Percentiles rank a stretch among this genome's conserved stretches.
Evolutionary conservation across 2,113 vertebrate genomes (phyloP).

Genomic region (Charadrius vociferus): DNA sequence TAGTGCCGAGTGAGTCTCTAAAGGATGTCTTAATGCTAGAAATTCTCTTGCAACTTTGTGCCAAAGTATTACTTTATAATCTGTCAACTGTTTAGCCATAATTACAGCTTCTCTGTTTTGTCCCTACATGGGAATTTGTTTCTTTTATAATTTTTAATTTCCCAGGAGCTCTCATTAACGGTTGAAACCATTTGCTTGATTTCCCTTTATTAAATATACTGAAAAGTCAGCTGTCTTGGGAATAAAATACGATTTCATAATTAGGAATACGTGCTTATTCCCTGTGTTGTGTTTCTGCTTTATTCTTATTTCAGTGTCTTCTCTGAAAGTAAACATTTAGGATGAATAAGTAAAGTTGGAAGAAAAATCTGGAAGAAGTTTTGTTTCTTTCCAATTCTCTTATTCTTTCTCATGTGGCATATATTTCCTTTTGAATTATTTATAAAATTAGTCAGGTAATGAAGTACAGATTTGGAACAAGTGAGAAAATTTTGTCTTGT

Average conservation of each 20-base stretch:
- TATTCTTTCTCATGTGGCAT: background rate
- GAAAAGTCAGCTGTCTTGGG: constrained; percentile 31
- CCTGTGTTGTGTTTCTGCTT: background rate
- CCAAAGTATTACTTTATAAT: background rate
- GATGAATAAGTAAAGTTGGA: background rate
- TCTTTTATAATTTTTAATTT: constrained; percentile 47
- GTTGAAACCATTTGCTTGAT: constrained; percentile 50
- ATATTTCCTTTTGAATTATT: background rate
- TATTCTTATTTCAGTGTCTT: background rate
- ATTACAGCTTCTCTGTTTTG: constrained; percentile 35
- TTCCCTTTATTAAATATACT: constrained; percentile 55
- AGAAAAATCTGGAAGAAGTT: no score
- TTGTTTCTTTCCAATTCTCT: background rate
- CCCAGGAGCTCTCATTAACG: constrained; percentile 55
- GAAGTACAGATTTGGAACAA: background rate
- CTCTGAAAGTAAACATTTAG: background rate
- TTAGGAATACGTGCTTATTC: background rate
- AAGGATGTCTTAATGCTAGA: background rate
- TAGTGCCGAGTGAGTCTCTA: background rate
- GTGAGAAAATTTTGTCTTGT: background rate
- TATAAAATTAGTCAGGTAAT: background rate
- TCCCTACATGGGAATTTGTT: background rate
- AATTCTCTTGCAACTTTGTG: background rate
- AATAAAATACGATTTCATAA: constrained; percentile 38
- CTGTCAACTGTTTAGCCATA: constrained; percentile 38